These are phyloP conservation scores for Pterocles burchelli DNA, from an alignment of 2,113 vertebrate species.

Conservation along the genomic window DNA sequence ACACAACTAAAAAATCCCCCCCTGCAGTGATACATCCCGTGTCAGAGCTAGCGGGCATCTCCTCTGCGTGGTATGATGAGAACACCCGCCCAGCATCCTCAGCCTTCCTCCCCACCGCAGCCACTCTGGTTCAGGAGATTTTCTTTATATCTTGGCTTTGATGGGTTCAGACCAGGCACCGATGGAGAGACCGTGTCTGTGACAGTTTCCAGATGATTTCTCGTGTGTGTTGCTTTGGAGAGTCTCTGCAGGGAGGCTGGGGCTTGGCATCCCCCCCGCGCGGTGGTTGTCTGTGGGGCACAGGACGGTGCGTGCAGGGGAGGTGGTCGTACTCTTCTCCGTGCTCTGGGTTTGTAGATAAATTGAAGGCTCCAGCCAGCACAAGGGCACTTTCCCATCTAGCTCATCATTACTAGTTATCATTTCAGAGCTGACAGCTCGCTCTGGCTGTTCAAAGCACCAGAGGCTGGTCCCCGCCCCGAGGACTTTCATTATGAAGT, in stretches of 20 bases:
- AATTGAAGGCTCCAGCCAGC: background rate
- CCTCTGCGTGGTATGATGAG: background rate
- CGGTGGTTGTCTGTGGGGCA: background rate
- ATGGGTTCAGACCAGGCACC: background rate
- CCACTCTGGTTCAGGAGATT: background rate
- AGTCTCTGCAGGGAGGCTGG: background rate
- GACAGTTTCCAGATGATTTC: background rate
- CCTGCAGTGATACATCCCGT: background rate
- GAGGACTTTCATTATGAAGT: background rate
- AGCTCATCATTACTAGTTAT: background rate
- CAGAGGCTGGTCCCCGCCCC: accelerated
- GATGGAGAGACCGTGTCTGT: background rate
- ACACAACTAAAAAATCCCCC: background rate
- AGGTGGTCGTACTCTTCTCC: background rate
- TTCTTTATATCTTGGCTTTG: background rate
- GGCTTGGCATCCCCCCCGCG: accelerated
- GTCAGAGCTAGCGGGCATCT: background rate
- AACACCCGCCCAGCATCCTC: background rate
- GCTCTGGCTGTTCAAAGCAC: background rate
- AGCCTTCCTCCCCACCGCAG: background rate
- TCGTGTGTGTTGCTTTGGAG: background rate
- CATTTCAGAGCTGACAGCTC: background rate
- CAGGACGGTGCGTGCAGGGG: background rate
- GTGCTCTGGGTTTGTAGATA: background rate
- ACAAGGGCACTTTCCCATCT: background rate